Evolutionary conservation across 2,113 vertebrate genomes (phyloP), one percentile per base, ranked within the genome.

Genomic region (Elachura formosa): DNA sequence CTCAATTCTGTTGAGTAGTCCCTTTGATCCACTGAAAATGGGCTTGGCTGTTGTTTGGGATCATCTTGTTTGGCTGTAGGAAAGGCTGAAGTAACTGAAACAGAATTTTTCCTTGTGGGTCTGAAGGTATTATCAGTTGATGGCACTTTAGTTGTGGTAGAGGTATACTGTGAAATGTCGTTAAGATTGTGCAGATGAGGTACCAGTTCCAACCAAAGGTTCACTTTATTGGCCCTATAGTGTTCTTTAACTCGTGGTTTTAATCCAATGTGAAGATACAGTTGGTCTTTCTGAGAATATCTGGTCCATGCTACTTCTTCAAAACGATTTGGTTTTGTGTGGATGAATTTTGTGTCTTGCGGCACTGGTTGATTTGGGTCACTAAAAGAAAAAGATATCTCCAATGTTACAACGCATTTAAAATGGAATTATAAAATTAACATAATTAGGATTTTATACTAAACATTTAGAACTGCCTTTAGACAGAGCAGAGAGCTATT

Each of bases 221-320:
- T 99, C 92, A 99, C 99, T 96, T 99, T 99, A 92, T 99, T 99
- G 85, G 99, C 99, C 55, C 99, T 98, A 85, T 99, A 99, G 95
- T 99, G 99, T 97, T 99, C 99, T 97, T 99, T 99, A 82, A 99
- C 99, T 48, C 99, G 98, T 33, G 99, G 99, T 97, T 99, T 99
- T 96, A 99, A 98, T 90, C 99, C 99, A 94, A 99, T 99, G 94
- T 99, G 99, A 75, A 99, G 98, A 96, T 99, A 99, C 29, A 99
- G 98, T 84, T 99, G 99, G 87, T 99, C 99, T 97, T 99, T 99
- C 98, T 99, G 99, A 91, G 99, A 99, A 96, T 99, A 99, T 95
- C 99, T 98, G 59, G 99, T 99, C 99, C 99, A 99, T 63, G 99
- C 99, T 95, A 99, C 99, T 97, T 99, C 99, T 94, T 99, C 99